Evolutionary conservation across 1,140 invertebrate species (phyloP), one percentile per base, ranked within the genome.

Genomic region (Pantala flavescens): DNA sequence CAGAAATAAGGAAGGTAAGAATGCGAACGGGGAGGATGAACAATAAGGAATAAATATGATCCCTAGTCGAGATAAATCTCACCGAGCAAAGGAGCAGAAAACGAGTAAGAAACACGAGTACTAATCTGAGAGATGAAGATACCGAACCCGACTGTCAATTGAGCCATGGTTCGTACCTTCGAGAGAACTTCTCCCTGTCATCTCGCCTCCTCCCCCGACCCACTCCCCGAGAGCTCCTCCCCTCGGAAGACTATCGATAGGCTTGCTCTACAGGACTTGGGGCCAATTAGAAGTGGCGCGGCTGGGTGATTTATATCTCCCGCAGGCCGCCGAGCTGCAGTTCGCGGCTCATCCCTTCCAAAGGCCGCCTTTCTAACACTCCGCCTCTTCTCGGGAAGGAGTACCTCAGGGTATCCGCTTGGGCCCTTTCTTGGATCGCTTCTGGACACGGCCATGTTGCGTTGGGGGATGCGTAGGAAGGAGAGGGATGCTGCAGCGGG

Each of bases 251-350:
- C 5, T 63, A 63, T 63, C 49, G 49, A 63, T 63, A 63, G 49
- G 49, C 49, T 63, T 63, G 49, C n/a, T 63, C 49, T 63, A 63
- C 49, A 63, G 49, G 49, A 63, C 49, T 63, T 21, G 49, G 49
- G 49, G 49, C 49, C 49, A 63, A 63, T 63, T 63, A 63, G 49
- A 63, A 63, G 49, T 63, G 49, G 49, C 49, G 49, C 49, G 49
- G 49, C 12, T 16, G 5, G 5, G 49, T 63, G 49, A 63, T 63
- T 63, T 63, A 63, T 63, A 63, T 63, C 49, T 21, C 49, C 49
- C 49, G 49, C 49, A 63, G 49, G 49, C 49, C 49, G 49, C 14
- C 12, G 49, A 63, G 49, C 49, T 63, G 49, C 49, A 63, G 49
- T 63, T 63, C 49, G 49, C 49, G 49, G 49, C 3, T 19, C 49